Base-by-base conservation (phyloP, 2,797 vertebrate species). In the Ptychobarbus kaznakovi region DNA sequence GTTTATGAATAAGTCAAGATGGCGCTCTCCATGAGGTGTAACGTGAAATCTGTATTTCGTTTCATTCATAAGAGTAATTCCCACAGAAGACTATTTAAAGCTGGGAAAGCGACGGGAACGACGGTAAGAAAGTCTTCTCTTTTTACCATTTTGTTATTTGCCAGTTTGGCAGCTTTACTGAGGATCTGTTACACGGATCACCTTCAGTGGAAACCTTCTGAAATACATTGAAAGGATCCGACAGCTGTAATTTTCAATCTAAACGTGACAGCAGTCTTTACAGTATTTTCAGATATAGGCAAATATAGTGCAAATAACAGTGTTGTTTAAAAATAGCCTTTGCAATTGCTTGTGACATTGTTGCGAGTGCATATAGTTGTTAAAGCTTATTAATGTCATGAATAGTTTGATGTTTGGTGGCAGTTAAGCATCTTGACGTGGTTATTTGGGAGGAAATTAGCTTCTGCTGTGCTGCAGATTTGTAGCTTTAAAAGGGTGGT, bases 11-110 rank as follows among this genome's bases (percentile, higher is more conserved):
- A 20, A 28, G 82, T 56, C 90, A 96, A 95, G 63, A 96, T 96
- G 95, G 94, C 95, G 94, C 92, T 91, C 0, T 87, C 93, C 89
- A 4, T 92, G 10, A 86, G 90, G 32, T 88, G 74, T 18, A 90
- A 87, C 53, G 13, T 90, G 13, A 92, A 88, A 53, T 82, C 28
- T 70, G 40, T 93, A 76, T 22, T 85, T 56, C 49, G 86, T 1
- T 89, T 91, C 78, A 90, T 93, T 89, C 89, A 87, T 10, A 92
- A 49, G 44, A 79, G 85, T n/a, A 73, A 40, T 3, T 56, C 66
- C 56, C 40, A 85, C 0, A 70, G 22, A 69, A 89, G 89, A 46
- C 6, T 32, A 0, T 35, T 91, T 5, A 90, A 91, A 70, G 28
- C 63, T 0, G 89, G 16, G 3, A 38, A 12, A 0, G 8, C n/a